These are phyloP conservation scores for Triplophysa yarkandensis DNA, from an alignment of 2,797 vertebrate genomes.

Conservation along the genomic window DNA sequence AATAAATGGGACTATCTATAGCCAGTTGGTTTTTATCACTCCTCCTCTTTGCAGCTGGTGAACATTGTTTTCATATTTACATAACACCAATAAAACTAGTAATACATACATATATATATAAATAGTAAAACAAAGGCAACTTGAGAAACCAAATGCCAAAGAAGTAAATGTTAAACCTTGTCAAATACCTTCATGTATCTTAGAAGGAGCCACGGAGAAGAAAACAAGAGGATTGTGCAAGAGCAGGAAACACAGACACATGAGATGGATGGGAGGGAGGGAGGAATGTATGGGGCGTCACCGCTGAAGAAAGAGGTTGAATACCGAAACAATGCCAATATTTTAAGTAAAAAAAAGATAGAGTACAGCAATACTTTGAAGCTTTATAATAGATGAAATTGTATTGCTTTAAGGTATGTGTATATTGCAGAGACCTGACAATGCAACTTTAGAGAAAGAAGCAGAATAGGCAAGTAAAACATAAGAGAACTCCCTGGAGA, in stretches of 20 bases:
- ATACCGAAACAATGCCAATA: conserved; percentile 1
- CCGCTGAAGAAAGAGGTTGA: neutral
- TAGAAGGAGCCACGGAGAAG: neutral
- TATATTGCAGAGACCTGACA: neutral
- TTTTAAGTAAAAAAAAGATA: neutral
- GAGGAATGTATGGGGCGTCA: neutral
- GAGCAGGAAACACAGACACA: neutral
- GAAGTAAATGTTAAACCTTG: neutral
- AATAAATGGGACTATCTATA: too few species aligned
- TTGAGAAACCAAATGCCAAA: neutral
- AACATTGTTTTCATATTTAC: too few species aligned
- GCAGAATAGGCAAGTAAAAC: neutral
- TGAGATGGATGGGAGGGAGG: neutral
- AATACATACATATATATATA: too few species aligned
- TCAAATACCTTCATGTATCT: conserved; percentile 15
- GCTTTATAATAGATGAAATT: neutral
- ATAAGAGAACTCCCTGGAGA: conserved; percentile 2
- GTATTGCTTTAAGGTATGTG: neutral
- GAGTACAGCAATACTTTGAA: neutral
- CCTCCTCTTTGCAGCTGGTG: too few species aligned
- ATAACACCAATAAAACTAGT: too few species aligned
- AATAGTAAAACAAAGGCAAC: neutral
- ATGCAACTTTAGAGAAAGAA: neutral
- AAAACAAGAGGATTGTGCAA: conserved; percentile 17
- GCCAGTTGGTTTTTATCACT: too few species aligned